Percentiles rank a stretch among this genome's conserved stretches.
Conservation (phyloP, 2,797 vertebrate species). For the Gallinago nigripennis region DNA sequence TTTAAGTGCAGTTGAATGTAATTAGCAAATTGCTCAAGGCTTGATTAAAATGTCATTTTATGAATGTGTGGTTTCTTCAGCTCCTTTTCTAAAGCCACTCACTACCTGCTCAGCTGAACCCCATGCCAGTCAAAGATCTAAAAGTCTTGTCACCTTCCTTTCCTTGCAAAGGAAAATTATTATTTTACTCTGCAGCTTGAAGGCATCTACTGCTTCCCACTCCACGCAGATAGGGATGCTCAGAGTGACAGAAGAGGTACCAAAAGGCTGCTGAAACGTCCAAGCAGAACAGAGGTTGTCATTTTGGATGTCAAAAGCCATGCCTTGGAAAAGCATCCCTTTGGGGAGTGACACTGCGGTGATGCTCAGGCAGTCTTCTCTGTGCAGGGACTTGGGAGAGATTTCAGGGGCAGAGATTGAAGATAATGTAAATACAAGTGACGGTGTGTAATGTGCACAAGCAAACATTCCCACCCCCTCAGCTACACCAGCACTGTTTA, state of each 20-base stretch:
- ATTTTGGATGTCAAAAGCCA: not conserved
- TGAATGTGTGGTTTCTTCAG: conserved; percentile 21
- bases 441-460: not conserved
- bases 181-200: not conserved
- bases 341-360: not conserved
- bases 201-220: not conserved
- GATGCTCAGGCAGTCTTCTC: not conserved
- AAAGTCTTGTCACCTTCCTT: not conserved
- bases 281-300: not conserved
- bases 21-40: conserved; percentile 69
- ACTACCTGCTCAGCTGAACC: not conserved
- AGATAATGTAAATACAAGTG: not conserved
- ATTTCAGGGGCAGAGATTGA: not conserved
- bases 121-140: not conserved
- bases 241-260: not conserved
- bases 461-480: not conserved
- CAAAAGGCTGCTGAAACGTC: not conserved
- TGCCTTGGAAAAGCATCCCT: not conserved
- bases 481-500: not conserved
- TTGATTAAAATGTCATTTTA: conserved; percentile 70
- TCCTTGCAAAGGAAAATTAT: not conserved
- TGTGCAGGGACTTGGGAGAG: not conserved
- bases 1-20: conserved; percentile 56
- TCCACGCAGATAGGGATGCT: not conserved
- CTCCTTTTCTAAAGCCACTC: not conserved